Percentiles rank a stretch among this genome's conserved stretches.
Conservation (phyloP, 23 tunicate species). For the Diplosoma virens region DNA sequence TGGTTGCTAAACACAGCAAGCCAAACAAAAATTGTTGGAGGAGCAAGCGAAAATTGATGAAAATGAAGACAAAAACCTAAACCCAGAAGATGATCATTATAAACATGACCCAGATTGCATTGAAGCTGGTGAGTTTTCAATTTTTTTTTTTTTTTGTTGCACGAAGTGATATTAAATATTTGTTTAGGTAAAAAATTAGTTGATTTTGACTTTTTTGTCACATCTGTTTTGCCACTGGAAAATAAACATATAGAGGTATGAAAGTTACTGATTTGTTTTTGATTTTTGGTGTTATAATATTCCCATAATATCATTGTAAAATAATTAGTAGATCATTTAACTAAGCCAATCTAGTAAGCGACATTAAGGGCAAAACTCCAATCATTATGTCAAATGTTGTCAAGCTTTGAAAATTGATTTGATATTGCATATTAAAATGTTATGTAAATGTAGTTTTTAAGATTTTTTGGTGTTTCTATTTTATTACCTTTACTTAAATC, state of each 20-base stretch:
- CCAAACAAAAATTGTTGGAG: constrained; percentile 38
- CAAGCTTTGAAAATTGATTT: too few species aligned
- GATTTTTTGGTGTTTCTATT: too few species aligned
- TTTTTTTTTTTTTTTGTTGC: background rate
- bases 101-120: constrained; percentile 61
- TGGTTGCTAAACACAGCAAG: background rate
- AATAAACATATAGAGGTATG: constrained; percentile 83
- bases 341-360: too few species aligned
- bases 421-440: too few species aligned
- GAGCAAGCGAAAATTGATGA: constrained; percentile 71
- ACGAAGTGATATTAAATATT: background rate
- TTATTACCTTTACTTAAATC: too few species aligned
- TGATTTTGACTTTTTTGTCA: constrained; percentile 79
- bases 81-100: constrained; percentile 83
- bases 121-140: constrained; percentile 61
- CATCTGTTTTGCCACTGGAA: constrained; percentile 77
- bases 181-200: constrained; percentile 61
- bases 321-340: too few species aligned
- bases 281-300: too few species aligned
- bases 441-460: too few species aligned
- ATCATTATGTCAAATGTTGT: too few species aligned
- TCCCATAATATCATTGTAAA: too few species aligned
- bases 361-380: too few species aligned
- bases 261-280: too few species aligned
- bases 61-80: constrained; percentile 86